A percentile compares a stretch with the other conserved stretches of the same genome.
phyloP scores from a whole-genome alignment of 2,888 invertebrate genomes.

The Leptogaster cylindrica region DNA sequence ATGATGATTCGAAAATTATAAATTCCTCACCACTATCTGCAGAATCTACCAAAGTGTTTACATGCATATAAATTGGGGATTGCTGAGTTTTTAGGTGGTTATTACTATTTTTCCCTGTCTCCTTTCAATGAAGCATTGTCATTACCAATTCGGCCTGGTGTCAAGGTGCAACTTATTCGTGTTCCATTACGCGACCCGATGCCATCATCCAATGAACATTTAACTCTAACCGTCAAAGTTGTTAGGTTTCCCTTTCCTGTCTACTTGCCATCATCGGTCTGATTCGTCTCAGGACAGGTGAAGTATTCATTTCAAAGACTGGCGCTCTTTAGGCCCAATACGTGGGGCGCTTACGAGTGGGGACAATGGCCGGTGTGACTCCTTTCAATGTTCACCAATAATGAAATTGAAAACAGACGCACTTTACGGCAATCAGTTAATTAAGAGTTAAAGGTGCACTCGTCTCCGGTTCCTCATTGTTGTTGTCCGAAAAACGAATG shows the following conservation, averaged over 20 bases:
- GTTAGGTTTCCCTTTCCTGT: conserved; percentile 12
- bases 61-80: too few species aligned
- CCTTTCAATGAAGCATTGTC: too few species aligned
- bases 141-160: background rate
- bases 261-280: too few species aligned
- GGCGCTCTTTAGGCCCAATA: conserved; percentile 19
- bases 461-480: background rate
- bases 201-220: conserved; percentile 14
- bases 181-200: background rate
- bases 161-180: conserved; percentile 18
- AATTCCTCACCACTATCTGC: too few species aligned
- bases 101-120: too few species aligned
- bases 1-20: too few species aligned
- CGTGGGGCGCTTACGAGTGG: too few species aligned
- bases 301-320: conserved; percentile 13
- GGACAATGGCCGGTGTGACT: background rate
- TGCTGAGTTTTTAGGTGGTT: too few species aligned
- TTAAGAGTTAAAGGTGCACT: conserved; percentile 33
- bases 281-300: conserved; percentile 30
- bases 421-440: conserved; percentile 32
- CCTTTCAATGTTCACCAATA: conserved; percentile 26
- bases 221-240: conserved; percentile 22
- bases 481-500: background rate
- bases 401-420: conserved; percentile 26
- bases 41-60: too few species aligned